These are phyloP conservation scores for Calameuta filiformis DNA, from an alignment of 2,888 invertebrate species.

Conservation along the genomic window DNA sequence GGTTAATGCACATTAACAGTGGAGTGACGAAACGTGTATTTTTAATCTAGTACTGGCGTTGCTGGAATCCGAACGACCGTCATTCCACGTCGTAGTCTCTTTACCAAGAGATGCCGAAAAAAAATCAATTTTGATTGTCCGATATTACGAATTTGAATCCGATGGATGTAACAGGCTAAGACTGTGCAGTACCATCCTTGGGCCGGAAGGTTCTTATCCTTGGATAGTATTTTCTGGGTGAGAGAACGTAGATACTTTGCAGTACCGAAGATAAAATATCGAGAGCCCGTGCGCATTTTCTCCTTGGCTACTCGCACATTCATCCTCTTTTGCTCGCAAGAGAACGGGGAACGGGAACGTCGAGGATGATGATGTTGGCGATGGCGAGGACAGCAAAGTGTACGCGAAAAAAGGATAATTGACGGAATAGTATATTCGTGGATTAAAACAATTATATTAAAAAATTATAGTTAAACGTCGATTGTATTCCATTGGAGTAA, in stretches of 20 bases:
- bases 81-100: background rate
- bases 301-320: background rate
- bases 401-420: background rate
- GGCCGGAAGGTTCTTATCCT: background rate
- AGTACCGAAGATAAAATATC: background rate
- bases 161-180: background rate
- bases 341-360: background rate
- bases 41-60: background rate
- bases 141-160: background rate
- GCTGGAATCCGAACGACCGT: background rate
- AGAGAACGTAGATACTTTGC: background rate
- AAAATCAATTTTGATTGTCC: background rate
- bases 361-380: background rate
- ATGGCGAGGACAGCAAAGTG: background rate
- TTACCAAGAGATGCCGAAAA: background rate
- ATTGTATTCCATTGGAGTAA: background rate
- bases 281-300: background rate
- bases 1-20: constrained; percentile 3
- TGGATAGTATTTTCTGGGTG: background rate
- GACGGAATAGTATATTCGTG: too few relatives aligned
- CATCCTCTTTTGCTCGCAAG: background rate
- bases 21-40: constrained; percentile 6
- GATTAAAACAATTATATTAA: too few relatives aligned
- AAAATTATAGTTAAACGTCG: too few relatives aligned
- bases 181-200: background rate